Percentiles rank a stretch among this genome's conserved stretches.
Conservation (phyloP, 2,888 invertebrate species). For the Acronicta leporina region DNA sequence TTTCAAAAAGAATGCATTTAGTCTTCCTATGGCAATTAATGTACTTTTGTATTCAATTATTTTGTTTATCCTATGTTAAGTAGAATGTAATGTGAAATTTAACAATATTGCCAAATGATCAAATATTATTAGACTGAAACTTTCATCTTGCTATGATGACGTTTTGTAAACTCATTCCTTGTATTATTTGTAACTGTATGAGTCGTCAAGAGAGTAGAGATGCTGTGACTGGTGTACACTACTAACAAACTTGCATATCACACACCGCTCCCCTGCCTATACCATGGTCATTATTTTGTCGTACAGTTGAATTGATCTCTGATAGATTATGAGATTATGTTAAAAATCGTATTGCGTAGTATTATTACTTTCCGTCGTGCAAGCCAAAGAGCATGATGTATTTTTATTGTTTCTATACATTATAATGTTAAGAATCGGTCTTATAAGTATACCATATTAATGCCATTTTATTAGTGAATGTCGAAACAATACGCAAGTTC, state of each 20-base stretch:
- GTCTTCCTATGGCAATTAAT: slow-evolving; percentile 82
- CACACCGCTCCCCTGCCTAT: slow-evolving; percentile 66
- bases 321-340: slow-evolving; percentile 79
- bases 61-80: slow-evolving; percentile 74
- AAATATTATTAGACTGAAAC: slow-evolving; percentile 87
- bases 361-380: slow-evolving; percentile 85
- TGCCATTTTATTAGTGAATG: slow-evolving; percentile 87
- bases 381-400: slow-evolving; percentile 89
- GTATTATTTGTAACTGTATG: slow-evolving; percentile 58
- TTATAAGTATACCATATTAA: slow-evolving; percentile 84
- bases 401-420: slow-evolving; percentile 86
- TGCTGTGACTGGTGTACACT: slow-evolving; percentile 55
- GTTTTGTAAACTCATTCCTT: slow-evolving; percentile 64
- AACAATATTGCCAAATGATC: slow-evolving; percentile 89
- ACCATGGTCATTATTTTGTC: slow-evolving; percentile 63
- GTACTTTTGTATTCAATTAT: slow-evolving; percentile 71
- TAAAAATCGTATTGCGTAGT: slow-evolving; percentile 73
- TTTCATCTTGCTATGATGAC: slow-evolving; percentile 69
- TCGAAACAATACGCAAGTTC: slow-evolving; percentile 82
- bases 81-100: slow-evolving; percentile 66
- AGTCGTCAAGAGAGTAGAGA: slow-evolving; percentile 67
- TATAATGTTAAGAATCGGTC: slow-evolving; percentile 81
- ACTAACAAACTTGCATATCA: slow-evolving; percentile 82
- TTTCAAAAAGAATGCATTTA: slow-evolving; percentile 75
- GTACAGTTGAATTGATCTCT: slow-evolving; percentile 84